These are phyloP conservation scores for Aplidium turbinatum DNA, from an alignment of 23 tunicate species.

Conservation along the genomic window DNA sequence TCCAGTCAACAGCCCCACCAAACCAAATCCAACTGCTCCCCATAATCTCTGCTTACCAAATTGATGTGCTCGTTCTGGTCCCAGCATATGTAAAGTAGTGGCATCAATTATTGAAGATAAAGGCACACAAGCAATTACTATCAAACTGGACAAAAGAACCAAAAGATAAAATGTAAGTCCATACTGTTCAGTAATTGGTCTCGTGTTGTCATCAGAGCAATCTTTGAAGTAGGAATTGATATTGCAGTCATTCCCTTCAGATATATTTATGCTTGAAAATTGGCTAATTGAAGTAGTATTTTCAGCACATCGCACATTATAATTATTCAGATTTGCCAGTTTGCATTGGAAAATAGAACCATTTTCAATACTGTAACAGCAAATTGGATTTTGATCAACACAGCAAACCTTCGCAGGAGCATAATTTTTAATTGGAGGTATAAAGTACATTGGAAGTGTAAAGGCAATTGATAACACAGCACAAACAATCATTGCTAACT, in stretches of 20 bases:
- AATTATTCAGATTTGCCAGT: too few species aligned
- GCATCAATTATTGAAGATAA: constrained; percentile 70
- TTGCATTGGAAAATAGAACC: too few species aligned
- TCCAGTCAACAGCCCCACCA: constrained; percentile 50
- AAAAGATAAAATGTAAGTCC: constrained; percentile 57
- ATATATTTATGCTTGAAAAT: too few species aligned
- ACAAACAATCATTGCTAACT: constrained; percentile 42
- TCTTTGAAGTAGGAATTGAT: background rate
- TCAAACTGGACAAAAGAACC: constrained; percentile 50
- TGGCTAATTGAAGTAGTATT: too few species aligned
- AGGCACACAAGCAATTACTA: constrained; percentile 46
- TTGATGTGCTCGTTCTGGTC: constrained; percentile 18
- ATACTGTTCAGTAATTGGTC: constrained; percentile 37
- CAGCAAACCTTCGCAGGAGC: too few species aligned
- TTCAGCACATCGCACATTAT: background rate
- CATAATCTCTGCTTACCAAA: constrained; percentile 81
- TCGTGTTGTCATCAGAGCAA: background rate
- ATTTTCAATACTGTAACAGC: too few species aligned
- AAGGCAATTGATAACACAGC: constrained; percentile 45
- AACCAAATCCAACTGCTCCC: constrained; percentile 82
- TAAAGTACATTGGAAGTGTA: constrained; percentile 69
- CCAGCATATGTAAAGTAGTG: constrained; percentile 64
- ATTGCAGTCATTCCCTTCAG: too few species aligned
- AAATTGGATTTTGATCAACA: too few species aligned
- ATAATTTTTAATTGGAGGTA: constrained; percentile 24